Conservation (phyloP, 2,888 invertebrate species). For the Rutpela maculata region DNA sequence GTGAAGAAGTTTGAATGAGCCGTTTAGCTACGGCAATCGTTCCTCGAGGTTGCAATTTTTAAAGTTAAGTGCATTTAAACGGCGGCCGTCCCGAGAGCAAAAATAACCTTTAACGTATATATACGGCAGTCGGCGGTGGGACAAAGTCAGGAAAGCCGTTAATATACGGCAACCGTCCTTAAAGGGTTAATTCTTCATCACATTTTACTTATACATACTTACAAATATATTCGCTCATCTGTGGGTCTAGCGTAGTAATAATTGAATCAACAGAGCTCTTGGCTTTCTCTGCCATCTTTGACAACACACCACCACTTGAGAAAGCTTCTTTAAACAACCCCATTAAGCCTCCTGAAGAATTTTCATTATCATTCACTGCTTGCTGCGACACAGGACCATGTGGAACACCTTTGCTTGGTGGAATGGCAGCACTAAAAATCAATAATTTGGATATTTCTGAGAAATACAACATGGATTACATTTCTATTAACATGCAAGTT, state of each 20-base stretch:
- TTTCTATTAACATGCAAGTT: neutral
- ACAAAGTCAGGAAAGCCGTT: too few relatives aligned
- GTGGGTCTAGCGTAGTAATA: slow-evolving; percentile 91
- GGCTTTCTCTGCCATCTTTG: slow-evolving; percentile 84
- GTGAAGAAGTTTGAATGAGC: too few relatives aligned
- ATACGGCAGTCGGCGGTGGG: too few relatives aligned
- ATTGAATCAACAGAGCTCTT: slow-evolving; percentile 89
- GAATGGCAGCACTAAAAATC: slow-evolving; percentile 71
- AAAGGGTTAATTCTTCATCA: too few relatives aligned
- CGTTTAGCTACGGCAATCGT: too few relatives aligned
- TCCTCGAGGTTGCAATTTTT: too few relatives aligned
- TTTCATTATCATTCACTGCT: slow-evolving; percentile 37
- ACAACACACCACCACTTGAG: slow-evolving; percentile 79
- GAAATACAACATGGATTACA: neutral
- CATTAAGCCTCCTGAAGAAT: slow-evolving; percentile 75
- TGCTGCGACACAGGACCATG: slow-evolving; percentile 51
- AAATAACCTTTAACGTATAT: too few relatives aligned
- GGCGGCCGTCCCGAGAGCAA: too few relatives aligned
- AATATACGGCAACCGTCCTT: too few relatives aligned
- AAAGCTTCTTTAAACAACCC: slow-evolving; percentile 85
- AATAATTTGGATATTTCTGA: neutral
- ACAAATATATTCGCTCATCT: slow-evolving; percentile 92
- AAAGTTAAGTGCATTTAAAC: too few relatives aligned
- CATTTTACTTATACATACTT: slow-evolving; percentile 70
- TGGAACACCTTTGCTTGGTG: slow-evolving; percentile 70